A percentile compares a stretch with the other conserved stretches of the same genome.
Evolutionary conservation across 1,140 invertebrate genomes (phyloP).

Genomic region (Heliconius nattereri): DNA sequence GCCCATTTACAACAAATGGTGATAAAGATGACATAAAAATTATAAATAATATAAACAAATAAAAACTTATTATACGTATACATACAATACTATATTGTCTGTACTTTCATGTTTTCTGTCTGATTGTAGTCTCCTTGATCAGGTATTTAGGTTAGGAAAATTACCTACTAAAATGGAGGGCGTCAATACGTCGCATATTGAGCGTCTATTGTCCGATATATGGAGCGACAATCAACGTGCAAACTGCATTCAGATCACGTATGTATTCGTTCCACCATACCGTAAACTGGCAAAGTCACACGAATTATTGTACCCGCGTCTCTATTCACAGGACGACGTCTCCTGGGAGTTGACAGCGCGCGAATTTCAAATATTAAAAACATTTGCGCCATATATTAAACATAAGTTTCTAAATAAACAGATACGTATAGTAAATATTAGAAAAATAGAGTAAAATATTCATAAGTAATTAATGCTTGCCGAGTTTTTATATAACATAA

Average conservation of each 20-base stretch:
- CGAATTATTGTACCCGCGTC: slow-evolving; percentile 61
- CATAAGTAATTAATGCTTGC: slow-evolving; percentile 63
- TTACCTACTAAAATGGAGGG: slow-evolving; percentile 66
- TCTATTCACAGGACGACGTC: slow-evolving; percentile 66
- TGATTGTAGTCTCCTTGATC: slow-evolving; percentile 53
- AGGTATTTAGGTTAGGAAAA: slow-evolving; percentile 73
- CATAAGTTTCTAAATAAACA: slow-evolving; percentile 57
- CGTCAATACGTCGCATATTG: slow-evolving; percentile 59
- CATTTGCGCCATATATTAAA: slow-evolving; percentile 30
- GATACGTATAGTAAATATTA: background rate
- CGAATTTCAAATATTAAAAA: slow-evolving; percentile 35
- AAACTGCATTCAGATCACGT: slow-evolving; percentile 67
- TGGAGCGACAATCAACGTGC: slow-evolving; percentile 61
- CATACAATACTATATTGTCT: too few relatives aligned
- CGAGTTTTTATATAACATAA: slow-evolving; percentile 69
- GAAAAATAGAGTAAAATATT: slow-evolving; percentile 39
- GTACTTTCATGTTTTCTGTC: background rate
- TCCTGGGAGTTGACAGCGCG: slow-evolving; percentile 42
- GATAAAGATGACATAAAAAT: too few relatives aligned
- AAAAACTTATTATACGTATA: too few relatives aligned
- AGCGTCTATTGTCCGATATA: slow-evolving; percentile 68
- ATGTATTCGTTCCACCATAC: slow-evolving; percentile 77
- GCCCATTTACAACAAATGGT: too few relatives aligned
- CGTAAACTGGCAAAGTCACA: slow-evolving; percentile 68
- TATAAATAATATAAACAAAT: too few relatives aligned